phyloP scores from a whole-genome alignment of 2,113 vertebrate genomes.

The Coreoperca whiteheadi region DNA sequence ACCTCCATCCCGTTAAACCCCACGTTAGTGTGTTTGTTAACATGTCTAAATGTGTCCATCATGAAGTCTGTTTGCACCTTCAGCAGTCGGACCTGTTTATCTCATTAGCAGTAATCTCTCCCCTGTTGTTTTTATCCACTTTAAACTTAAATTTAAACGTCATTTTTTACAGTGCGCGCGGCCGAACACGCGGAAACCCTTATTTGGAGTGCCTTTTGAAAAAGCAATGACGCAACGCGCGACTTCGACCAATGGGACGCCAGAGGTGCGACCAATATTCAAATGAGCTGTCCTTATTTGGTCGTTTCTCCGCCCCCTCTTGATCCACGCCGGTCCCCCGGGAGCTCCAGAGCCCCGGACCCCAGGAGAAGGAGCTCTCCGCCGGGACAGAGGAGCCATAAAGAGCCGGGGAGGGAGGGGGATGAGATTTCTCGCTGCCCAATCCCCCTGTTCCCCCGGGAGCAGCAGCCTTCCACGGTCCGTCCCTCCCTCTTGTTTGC shows the following conservation, averaged over 20 bases:
- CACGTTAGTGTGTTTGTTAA: neutral
- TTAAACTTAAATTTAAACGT: neutral
- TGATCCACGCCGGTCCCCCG: conserved; percentile 71
- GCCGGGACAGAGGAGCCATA: conserved; percentile 84
- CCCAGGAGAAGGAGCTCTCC: conserved; percentile 86
- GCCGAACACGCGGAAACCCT: conserved; percentile 67
- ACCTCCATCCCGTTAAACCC: neutral
- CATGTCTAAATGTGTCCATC: neutral
- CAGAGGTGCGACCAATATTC: conserved; percentile 54
- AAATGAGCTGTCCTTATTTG: conserved; percentile 77
- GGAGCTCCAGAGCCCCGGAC: conserved; percentile 75
- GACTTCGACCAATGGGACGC: conserved; percentile 67
- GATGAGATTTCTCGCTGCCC: conserved; percentile 81
- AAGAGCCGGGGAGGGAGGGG: conserved; percentile 83
- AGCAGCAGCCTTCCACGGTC: conserved; percentile 79
- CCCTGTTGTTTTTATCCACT: neutral
- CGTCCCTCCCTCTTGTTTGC: conserved; percentile 85
- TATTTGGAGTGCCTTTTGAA: conserved; percentile 58
- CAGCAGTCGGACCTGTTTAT: neutral
- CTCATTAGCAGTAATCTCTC: neutral
- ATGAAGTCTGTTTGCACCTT: neutral
- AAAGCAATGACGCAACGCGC: conserved; percentile 67
- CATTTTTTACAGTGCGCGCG: conserved; percentile 35
- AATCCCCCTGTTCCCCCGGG: conserved; percentile 84
- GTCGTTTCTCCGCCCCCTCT: conserved; percentile 68